Conservation (phyloP, 2,797 vertebrate species). For the Orestias chungarensis region DNA sequence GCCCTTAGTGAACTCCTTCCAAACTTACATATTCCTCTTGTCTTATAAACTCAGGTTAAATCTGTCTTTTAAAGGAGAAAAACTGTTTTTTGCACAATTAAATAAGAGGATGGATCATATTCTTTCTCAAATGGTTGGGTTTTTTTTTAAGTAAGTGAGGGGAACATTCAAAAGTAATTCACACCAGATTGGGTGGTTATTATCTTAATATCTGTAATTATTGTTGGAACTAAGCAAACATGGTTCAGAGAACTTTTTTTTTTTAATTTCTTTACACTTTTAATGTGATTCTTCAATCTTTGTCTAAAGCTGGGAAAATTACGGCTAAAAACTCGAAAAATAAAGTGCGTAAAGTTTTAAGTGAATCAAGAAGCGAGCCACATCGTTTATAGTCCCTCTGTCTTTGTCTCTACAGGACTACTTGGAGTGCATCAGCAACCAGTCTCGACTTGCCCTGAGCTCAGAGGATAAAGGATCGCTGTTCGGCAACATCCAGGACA, state of each 20-base stretch:
- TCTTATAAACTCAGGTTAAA: conserved; percentile 3
- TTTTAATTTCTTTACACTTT: conserved; percentile 3
- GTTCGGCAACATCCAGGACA: conserved; percentile 96
- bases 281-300: conserved; percentile 5
- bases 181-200: not conserved
- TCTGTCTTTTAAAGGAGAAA: conserved; percentile 2
- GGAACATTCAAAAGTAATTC: not conserved
- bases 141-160: not conserved
- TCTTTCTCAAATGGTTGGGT: not conserved
- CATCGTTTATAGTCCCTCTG: not conserved
- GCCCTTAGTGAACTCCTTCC: conserved; percentile 17
- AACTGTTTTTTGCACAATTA: not conserved
- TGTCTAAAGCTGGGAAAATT: conserved; percentile 4
- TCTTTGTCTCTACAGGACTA: conserved; percentile 85
- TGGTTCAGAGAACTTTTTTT: not conserved
- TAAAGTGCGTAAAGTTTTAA: conserved; percentile 6
- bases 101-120: not conserved
- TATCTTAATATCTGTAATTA: not conserved
- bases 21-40: conserved; percentile 1
- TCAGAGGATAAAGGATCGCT: conserved; percentile 90
- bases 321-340: not conserved
- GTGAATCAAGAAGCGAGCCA: conserved; percentile 9
- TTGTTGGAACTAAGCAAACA: not conserved
- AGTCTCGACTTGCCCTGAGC: conserved; percentile 86
- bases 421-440: conserved; percentile 90